Percentiles rank a stretch among this genome's conserved stretches.
Conservation (phyloP, 2,888 invertebrate species). For the Sipha maydis region DNA sequence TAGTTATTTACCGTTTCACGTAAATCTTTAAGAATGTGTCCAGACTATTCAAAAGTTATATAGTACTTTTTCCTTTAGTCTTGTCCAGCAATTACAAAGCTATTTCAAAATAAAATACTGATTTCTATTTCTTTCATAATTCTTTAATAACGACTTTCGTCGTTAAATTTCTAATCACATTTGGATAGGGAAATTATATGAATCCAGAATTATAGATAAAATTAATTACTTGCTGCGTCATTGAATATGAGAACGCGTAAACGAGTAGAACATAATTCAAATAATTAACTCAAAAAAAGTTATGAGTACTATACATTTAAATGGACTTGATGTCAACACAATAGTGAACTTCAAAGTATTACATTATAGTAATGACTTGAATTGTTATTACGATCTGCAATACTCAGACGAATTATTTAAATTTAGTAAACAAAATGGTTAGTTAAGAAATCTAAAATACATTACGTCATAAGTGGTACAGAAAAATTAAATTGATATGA, state of each 20-base stretch:
- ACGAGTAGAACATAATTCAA: neutral
- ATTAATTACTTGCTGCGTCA: neutral
- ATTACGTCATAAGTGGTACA: neutral
- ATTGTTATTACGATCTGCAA: too few species aligned
- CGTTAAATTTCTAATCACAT: constrained; percentile 25
- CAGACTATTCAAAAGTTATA: constrained; percentile 25
- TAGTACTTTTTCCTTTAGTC: neutral
- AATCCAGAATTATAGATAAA: neutral
- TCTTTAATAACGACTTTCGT: constrained; percentile 11
- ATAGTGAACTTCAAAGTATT: too few species aligned
- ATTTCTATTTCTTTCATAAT: neutral
- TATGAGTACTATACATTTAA: too few species aligned
- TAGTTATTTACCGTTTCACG: constrained; percentile 26
- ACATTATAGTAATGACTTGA: too few species aligned
- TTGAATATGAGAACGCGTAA: neutral
- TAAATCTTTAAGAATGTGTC: constrained; percentile 12
- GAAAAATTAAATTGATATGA: neutral
- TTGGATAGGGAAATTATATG: neutral
- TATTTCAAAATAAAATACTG: constrained; percentile 9
- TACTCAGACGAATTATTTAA: too few species aligned
- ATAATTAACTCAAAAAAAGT: too few species aligned
- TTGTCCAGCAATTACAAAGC: neutral
- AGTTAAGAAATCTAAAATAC: neutral
- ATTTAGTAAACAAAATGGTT: too few species aligned
- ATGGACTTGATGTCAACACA: too few species aligned